These are phyloP conservation scores for Hypsopygia costalis DNA, from an alignment of 2,888 invertebrate genomes.

Conservation along the genomic window DNA sequence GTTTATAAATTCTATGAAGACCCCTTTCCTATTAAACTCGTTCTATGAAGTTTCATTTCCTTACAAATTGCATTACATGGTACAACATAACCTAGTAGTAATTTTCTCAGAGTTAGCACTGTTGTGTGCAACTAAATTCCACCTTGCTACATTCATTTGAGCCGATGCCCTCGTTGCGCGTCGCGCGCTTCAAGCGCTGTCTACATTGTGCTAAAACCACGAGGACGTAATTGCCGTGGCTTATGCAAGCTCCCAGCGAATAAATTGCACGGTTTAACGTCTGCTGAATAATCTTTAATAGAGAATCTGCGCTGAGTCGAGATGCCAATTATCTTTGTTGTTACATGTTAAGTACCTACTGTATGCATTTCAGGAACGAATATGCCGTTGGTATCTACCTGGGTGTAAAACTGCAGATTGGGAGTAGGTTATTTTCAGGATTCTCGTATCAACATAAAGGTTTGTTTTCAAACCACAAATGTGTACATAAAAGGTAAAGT, in stretches of 20 bases:
- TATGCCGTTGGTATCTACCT: no score
- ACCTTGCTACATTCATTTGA: background rate
- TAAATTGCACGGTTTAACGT: background rate
- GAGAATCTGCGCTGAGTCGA: background rate
- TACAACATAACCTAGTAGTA: background rate
- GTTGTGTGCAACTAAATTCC: background rate
- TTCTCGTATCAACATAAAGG: background rate
- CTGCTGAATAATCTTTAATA: background rate
- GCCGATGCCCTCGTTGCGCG: background rate
- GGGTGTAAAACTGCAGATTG: background rate
- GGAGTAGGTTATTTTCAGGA: background rate
- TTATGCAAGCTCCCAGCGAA: slow-evolving; percentile 2
- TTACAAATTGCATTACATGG: background rate
- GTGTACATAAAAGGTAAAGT: no score
- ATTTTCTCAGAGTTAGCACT: background rate
- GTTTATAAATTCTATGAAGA: no score
- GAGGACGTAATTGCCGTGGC: slow-evolving; percentile 8
- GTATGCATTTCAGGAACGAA: background rate
- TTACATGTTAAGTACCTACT: background rate
- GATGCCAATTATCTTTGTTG: background rate
- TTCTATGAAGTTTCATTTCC: background rate
- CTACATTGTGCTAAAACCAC: slow-evolving; percentile 8
- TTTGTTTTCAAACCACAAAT: no score
- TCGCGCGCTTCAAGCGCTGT: background rate
- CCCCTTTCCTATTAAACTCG: no score